Evolutionary conservation across 2,113 vertebrate species (phyloP).

Genomic region (Columbina picui): DNA sequence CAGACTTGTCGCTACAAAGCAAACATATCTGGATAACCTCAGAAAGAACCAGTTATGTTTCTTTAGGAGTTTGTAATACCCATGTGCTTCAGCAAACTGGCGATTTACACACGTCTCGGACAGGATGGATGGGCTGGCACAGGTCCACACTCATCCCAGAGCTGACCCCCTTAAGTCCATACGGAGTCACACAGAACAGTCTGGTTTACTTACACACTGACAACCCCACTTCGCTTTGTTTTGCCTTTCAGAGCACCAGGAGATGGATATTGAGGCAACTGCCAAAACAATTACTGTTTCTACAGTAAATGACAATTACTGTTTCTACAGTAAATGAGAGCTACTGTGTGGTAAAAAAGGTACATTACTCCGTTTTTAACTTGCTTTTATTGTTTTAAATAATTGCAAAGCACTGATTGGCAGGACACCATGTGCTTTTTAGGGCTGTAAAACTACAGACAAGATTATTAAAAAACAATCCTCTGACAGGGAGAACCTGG

Average conservation of each 20-base stretch:
- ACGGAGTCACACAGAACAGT: neutral
- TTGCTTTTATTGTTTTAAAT: neutral
- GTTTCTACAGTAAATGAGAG: neutral
- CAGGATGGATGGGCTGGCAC: neutral
- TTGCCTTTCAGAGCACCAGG: neutral
- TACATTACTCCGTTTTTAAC: neutral
- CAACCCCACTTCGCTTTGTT: neutral
- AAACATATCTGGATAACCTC: neutral
- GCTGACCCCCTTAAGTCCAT: neutral
- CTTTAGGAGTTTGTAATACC: neutral
- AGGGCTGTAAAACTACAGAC: neutral
- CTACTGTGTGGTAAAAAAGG: neutral
- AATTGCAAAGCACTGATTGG: neutral
- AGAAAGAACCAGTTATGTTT: neutral
- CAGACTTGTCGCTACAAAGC: neutral
- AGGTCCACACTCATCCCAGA: neutral
- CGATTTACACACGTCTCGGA: too few species aligned
- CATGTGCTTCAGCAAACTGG: neutral
- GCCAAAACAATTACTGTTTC: neutral
- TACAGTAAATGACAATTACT: neutral
- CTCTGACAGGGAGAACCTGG: neutral
- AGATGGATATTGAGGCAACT: neutral
- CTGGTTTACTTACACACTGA: neutral
- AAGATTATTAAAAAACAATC: neutral
- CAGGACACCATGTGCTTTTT: neutral